Evolutionary conservation across 2,888 invertebrate species (phyloP), one percentile per base, ranked within the genome.

Genomic region (Drosophila falleni): DNA sequence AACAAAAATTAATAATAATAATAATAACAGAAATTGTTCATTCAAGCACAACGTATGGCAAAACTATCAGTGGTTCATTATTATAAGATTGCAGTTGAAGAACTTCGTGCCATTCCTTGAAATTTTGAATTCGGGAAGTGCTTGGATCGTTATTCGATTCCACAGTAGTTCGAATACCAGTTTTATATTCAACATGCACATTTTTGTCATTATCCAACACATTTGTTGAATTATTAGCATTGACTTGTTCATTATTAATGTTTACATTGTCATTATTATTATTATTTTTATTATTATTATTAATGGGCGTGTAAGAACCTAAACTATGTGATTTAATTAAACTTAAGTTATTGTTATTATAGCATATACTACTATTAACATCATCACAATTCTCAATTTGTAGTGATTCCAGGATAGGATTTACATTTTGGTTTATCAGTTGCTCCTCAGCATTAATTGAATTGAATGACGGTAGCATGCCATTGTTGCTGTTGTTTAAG

Each of bases 21-120:
- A 37, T 35, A 29, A 29, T 35, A 35, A 35, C 4, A 35, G 8
- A 51, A 54, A 26, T 44, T 44, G 37, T 69, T 93, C 94, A 98
- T 95, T 98, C 98, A 94, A 98, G 96, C 93, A 98, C 96, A 94
- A 98, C 98, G 94, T 99, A 99, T 94, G 98, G 98, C 95, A 98
- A 95, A 94, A 98, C 97, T 93, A 97, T 95, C 92, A 98, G 95
- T 91, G 95, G 94, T 92, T 97, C 96, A 91, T 96, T 96, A 91
- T 96, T 95, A 89, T 95, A 95, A 72, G 97, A 95, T 90, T 94
- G 94, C 90, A 95, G 94, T 84, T 96, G 95, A 79, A 96, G 95
- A 91, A 97, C 96, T 94, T 98, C 96, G 93, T 98, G 97, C 98
- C 98, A 99, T 94, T 98, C 97, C 81, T 96, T 95, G 94, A 98